A percentile compares a stretch with the other conserved stretches of the same genome.
Evolutionary conservation across 2,113 vertebrate genomes (phyloP).

Genomic region (Chelonoidis abingdonii): DNA sequence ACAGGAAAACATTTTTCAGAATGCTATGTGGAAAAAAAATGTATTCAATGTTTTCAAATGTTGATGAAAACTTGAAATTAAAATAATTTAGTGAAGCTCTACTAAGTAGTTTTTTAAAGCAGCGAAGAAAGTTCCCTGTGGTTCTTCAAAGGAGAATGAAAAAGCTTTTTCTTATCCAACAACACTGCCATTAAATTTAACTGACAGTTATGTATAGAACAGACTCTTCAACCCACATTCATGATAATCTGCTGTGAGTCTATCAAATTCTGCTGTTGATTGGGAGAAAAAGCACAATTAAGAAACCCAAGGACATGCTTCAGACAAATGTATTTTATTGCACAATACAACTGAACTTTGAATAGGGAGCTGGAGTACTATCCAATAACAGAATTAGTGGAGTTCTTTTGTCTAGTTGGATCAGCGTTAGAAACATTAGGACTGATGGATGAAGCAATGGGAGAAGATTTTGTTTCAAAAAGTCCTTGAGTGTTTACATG

Average conservation of each 20-base stretch:
- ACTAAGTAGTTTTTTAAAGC: not conserved
- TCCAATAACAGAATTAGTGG: not conserved
- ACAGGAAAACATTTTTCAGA: not conserved
- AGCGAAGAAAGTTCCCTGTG: not conserved
- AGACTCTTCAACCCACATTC: not conserved
- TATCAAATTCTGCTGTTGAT: not conserved
- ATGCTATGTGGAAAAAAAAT: not conserved
- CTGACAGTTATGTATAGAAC: not conserved
- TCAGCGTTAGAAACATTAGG: not conserved
- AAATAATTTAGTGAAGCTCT: not conserved
- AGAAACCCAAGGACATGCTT: not conserved
- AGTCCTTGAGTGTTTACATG: not conserved
- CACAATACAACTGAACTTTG: not conserved
- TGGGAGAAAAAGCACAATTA: not conserved
- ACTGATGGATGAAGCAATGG: not conserved
- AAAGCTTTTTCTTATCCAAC: not conserved
- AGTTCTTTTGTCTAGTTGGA: not conserved
- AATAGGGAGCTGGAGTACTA: not conserved
- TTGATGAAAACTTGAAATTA: not conserved
- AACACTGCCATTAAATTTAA: not conserved
- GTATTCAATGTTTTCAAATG: not conserved
- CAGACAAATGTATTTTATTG: not conserved
- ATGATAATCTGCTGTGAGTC: not conserved
- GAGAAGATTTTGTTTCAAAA: not conserved
- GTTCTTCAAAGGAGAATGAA: not conserved